Evolutionary conservation across 2,113 vertebrate species (phyloP).

Genomic region (Rousettus leschenaultii): DNA sequence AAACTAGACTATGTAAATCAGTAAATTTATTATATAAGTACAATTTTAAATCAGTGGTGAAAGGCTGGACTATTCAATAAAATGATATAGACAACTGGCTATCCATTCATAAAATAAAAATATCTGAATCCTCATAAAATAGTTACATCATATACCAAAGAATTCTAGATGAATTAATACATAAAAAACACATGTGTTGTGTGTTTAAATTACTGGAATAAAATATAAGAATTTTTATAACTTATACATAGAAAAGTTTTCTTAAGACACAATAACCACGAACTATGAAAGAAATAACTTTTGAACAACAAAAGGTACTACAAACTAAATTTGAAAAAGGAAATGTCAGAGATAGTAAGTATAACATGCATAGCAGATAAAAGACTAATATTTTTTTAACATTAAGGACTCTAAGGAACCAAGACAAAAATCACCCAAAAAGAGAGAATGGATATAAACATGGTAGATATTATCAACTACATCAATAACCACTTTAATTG

Average conservation of each 20-base stretch:
- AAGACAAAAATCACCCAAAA: not conserved
- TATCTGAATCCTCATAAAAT: not conserved
- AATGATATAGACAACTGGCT: not conserved
- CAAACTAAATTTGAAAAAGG: not conserved
- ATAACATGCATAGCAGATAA: not conserved
- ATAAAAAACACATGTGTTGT: not conserved
- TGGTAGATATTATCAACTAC: not conserved
- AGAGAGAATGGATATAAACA: not conserved
- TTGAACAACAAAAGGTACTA: not conserved
- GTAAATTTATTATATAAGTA: not conserved
- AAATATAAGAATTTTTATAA: not conserved
- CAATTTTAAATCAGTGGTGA: not conserved
- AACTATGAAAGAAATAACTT: not conserved
- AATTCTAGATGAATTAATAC: not conserved
- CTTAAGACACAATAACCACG: not conserved
- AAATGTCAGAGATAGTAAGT: not conserved
- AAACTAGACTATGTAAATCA: not conserved
- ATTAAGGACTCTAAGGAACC: not conserved
- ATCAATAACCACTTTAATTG: not conserved
- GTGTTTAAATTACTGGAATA: not conserved
- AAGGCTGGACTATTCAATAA: not conserved
- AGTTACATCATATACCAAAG: not conserved
- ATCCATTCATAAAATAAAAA: slow-evolving; percentile 12
- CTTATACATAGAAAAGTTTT: not conserved
- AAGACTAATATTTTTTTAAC: not conserved